Conservation (phyloP, 2,888 invertebrate species). For the Tridacna crocea region DNA sequence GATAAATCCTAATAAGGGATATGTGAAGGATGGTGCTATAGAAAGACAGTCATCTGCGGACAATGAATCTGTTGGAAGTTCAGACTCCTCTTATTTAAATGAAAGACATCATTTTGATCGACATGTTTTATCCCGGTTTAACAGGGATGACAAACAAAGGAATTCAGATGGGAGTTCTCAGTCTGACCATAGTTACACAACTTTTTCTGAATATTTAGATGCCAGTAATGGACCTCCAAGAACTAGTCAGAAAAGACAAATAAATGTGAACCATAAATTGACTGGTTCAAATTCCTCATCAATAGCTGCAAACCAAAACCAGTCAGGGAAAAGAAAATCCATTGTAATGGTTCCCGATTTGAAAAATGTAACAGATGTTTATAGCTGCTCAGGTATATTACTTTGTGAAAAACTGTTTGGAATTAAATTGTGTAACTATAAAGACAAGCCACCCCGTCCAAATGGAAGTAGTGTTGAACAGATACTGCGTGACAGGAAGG, state of each 20-base stretch:
- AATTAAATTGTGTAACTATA: conserved; percentile 74
- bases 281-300: conserved; percentile 1
- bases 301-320: conserved; percentile 26
- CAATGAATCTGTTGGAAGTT: conserved; percentile 21
- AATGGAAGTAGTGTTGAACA: conserved; percentile 64
- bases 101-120: conserved; percentile 24
- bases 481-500: conserved; percentile 68
- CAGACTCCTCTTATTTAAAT: conserved; percentile 12
- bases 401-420: conserved; percentile 77
- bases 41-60: conserved; percentile 11
- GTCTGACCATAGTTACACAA: conserved; percentile 48
- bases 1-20: conserved; percentile 13
- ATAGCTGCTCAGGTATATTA: conserved; percentile 63
- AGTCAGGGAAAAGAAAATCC: conserved; percentile 61
- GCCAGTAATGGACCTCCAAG: conserved; percentile 29
- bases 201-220: conserved; percentile 44
- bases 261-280: conserved; percentile 14
- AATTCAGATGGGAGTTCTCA: conserved; percentile 39
- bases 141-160: conserved; percentile 34
- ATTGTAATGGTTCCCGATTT: conserved; percentile 55
- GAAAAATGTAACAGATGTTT: conserved; percentile 38
- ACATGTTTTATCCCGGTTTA: conserved; percentile 16
- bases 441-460: conserved; percentile 62
- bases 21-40: background rate
- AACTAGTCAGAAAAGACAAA: conserved; percentile 48